Evolutionary conservation across 2,888 invertebrate species (phyloP), one percentile per base, ranked within the genome.

Genomic region (Chymomyza amoena): DNA sequence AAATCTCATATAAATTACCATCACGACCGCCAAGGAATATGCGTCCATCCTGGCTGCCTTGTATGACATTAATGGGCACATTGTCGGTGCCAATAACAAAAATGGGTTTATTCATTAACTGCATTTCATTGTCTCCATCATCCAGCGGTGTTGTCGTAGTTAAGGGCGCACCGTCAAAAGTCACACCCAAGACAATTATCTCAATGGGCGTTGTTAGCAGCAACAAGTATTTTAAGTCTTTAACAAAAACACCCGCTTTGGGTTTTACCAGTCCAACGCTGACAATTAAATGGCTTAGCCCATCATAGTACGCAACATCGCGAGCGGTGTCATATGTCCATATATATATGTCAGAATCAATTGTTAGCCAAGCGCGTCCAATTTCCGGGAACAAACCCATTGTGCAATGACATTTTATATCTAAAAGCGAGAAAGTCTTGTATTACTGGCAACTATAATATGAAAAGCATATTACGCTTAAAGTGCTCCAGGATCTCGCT

Each of bases 351-450:
- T 99, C 98, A 85, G 97, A 98, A 90, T 99, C 99, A 80, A 99
- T 97, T 6, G 98, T 97, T 67, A 99, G 93, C 99, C 99, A 99
- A 0, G 99, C 99, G 89, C 99, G 93, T 66, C 96, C 96, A 79
- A 99, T 98, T 91, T 98, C 98, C 69, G 98, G 96, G 92, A 99
- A 99, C 9, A 99, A 93, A 4, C 99, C 99, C 97, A 99, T 98
- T 93, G 97, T 95, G 90, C 97, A 98, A 89, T 98, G 97, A 81
- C 97, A 97, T 92, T 98, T 98, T 94, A 98, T 97, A 92, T 97
- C 98, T 98, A 91, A 74, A 81, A 64, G 32, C 13, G 15, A 61
- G 15, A 45, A 56, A 7, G 28, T 16, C 32, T 54, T 25, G 57
- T 6, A 15, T 36, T 56, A 10, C 9, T 32, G 20, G 25, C 61